These are phyloP conservation scores for Zosterops pallidus DNA, from an alignment of 2,113 vertebrate genomes.

Conservation along the genomic window DNA sequence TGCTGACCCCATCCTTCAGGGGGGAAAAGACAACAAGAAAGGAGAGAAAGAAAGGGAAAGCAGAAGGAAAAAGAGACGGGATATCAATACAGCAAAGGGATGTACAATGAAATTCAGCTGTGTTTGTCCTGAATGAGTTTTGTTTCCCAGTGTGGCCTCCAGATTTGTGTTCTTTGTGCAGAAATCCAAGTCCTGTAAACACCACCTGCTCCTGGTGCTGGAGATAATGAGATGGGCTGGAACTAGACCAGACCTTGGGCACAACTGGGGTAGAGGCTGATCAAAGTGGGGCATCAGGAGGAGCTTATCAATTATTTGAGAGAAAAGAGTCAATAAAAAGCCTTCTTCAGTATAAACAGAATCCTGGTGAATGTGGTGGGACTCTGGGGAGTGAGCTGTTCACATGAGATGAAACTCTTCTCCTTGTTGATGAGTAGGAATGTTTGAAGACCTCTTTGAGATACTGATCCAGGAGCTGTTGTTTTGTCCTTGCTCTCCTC, in stretches of 20 bases:
- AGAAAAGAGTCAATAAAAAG: slow-evolving; percentile 33
- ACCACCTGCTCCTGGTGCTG: slow-evolving; percentile 44
- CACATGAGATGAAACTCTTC: slow-evolving; percentile 24
- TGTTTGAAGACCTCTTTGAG: slow-evolving; percentile 27
- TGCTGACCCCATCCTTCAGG: neutral
- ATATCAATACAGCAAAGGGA: neutral
- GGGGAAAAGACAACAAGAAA: neutral
- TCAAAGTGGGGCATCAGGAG: neutral
- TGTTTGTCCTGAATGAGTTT: neutral
- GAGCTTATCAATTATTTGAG: slow-evolving; percentile 58
- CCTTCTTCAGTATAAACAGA: neutral
- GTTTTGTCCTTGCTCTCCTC: slow-evolving; percentile 8
- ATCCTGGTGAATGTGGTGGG: neutral
- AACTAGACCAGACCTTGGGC: slow-evolving; percentile 31
- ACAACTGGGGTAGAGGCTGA: neutral
- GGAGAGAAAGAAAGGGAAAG: neutral
- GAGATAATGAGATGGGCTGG: slow-evolving; percentile 33
- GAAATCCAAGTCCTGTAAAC: slow-evolving; percentile 36
- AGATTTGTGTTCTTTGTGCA: neutral
- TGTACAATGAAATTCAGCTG: neutral
- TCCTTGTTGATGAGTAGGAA: neutral
- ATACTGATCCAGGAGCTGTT: neutral
- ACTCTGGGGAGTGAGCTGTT: slow-evolving; percentile 28
- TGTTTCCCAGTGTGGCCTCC: neutral
- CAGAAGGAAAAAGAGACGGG: neutral